phyloP scores from a whole-genome alignment of 2,797 vertebrate species.

The Tragelaphus eurycerus region DNA sequence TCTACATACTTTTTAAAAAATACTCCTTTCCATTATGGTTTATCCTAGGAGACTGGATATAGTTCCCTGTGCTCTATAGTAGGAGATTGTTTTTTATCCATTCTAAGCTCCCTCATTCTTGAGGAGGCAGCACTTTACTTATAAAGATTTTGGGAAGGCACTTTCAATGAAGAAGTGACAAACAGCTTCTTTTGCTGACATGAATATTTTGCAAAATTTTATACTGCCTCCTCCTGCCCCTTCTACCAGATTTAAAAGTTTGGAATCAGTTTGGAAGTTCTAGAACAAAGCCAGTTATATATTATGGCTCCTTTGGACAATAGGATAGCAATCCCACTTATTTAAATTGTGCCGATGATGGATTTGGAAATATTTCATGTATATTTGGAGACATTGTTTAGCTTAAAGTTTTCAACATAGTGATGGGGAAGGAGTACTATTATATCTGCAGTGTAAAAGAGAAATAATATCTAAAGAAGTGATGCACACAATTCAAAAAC shows the following conservation, averaged over 20 bases:
- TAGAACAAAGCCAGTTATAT: background rate
- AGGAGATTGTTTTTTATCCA: background rate
- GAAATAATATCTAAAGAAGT: background rate
- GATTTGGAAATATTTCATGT: conserved; percentile 22
- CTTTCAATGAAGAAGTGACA: background rate
- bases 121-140: background rate
- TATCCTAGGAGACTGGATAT: background rate
- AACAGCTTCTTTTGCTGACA: background rate
- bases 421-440: background rate
- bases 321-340: background rate
- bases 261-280: conserved; percentile 53
- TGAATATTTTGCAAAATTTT: background rate
- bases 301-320: background rate
- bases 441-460: background rate
- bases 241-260: background rate
- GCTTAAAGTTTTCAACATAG: background rate
- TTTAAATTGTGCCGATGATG: background rate
- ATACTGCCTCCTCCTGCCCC: background rate
- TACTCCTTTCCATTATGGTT: background rate
- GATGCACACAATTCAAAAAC: background rate
- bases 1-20: background rate
- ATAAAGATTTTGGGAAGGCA: background rate
- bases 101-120: background rate
- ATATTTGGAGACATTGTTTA: background rate
- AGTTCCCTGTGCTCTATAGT: background rate